phyloP scores from a whole-genome alignment of 2,797 vertebrate genomes.

The Bovichtus diacanthus region DNA sequence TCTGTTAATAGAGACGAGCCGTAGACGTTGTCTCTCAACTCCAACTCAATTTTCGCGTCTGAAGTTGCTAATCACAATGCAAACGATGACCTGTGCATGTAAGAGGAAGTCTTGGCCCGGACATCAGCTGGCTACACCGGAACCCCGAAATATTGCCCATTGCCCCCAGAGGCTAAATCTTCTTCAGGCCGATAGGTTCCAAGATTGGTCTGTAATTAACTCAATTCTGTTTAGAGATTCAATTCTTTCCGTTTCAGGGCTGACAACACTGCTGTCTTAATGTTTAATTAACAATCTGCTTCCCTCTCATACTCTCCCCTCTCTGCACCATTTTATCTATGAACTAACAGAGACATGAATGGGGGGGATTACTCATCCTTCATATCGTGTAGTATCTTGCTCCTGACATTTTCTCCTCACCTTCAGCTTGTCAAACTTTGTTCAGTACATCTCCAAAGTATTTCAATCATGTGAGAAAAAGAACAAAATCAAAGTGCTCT shows the following conservation, averaged over 20 bases:
- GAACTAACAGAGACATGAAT: slow-evolving; percentile 43
- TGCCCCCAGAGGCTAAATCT: no score
- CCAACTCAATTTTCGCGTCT: no score
- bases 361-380: slow-evolving; percentile 20
- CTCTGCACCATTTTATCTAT: slow-evolving; percentile 53
- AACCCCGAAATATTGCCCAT: no score
- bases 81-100: no score
- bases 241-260: slow-evolving; percentile 57
- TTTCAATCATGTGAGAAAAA: background rate
- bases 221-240: slow-evolving; percentile 65
- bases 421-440: slow-evolving; percentile 24
- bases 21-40: no score
- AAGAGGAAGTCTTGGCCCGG: no score
- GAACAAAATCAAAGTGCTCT: background rate
- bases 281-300: slow-evolving; percentile 75
- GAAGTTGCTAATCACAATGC: no score
- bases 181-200: no score
- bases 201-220: slow-evolving; percentile 58
- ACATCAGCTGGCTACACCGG: no score
- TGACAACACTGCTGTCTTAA: slow-evolving; percentile 52
- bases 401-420: slow-evolving; percentile 15
- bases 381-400: background rate
- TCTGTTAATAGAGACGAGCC: no score
- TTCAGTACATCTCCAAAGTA: background rate
- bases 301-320: slow-evolving; percentile 45